Conservation (phyloP, 2,888 invertebrate species). For the Macrophya alboannulata region DNA sequence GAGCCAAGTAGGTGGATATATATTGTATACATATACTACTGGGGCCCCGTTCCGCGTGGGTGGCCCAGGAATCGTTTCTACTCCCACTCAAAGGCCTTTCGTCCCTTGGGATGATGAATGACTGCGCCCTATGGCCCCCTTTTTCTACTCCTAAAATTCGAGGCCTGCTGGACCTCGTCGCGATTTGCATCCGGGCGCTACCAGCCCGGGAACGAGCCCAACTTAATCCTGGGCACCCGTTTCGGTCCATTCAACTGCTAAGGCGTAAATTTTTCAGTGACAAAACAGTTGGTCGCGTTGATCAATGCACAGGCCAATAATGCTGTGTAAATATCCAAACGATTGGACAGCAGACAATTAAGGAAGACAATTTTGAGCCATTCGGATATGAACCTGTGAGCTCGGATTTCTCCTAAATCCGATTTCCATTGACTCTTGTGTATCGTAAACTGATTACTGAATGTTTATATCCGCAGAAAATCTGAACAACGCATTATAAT, state of each 20-base stretch:
- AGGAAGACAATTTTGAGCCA: neutral
- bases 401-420: constrained; percentile 6
- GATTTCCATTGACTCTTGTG: constrained; percentile 27
- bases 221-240: constrained; percentile 28
- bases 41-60: constrained; percentile 72
- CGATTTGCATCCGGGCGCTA: constrained; percentile 52
- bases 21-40: constrained; percentile 17
- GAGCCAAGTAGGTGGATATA: constrained; percentile 14
- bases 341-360: neutral
- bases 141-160: constrained; percentile 57
- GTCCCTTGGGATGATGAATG: constrained; percentile 71
- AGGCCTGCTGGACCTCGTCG: constrained; percentile 47
- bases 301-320: neutral
- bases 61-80: constrained; percentile 67
- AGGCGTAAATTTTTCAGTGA: neutral
- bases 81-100: constrained; percentile 53
- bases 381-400: neutral
- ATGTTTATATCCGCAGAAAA: neutral
- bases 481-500: neutral
- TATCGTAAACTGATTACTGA: neutral
- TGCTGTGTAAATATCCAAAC: neutral
- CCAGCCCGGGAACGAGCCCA: constrained; percentile 28
- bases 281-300: neutral
- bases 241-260: neutral
- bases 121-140: constrained; percentile 65